These are phyloP conservation scores for Hemibagrus wyckioides DNA, from an alignment of 2,113 vertebrate species.

Conservation along the genomic window DNA sequence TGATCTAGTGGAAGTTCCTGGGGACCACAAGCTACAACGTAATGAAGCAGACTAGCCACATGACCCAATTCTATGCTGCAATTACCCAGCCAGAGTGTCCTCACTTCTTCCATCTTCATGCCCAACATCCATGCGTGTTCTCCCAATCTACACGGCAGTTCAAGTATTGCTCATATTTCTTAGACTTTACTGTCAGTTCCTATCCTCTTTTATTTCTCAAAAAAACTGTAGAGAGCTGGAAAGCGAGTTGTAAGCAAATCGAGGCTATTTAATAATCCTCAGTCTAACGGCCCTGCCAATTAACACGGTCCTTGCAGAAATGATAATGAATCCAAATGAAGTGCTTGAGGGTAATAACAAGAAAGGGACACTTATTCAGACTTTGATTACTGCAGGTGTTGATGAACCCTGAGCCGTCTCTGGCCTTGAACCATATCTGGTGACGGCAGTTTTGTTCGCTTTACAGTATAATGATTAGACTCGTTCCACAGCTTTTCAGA, in stretches of 20 bases:
- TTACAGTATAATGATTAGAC: no score
- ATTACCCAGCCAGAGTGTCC: background rate
- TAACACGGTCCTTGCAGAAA: background rate
- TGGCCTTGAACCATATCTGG: background rate
- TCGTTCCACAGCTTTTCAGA: no score
- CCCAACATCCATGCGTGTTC: background rate
- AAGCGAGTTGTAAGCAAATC: background rate
- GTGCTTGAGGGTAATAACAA: background rate
- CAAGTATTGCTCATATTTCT: background rate
- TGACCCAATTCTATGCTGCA: background rate
- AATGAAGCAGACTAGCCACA: background rate
- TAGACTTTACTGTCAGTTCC: background rate
- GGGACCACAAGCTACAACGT: background rate
- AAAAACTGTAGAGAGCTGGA: background rate
- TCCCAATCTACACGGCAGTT: background rate
- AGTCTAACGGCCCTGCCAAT: background rate
- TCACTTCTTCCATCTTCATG: background rate
- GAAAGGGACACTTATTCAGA: background rate
- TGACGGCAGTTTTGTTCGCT: background rate
- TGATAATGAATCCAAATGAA: background rate
- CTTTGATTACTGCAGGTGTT: background rate
- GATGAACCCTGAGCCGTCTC: background rate
- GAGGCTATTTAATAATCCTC: background rate
- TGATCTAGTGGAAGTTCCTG: background rate
- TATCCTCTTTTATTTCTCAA: background rate